These are phyloP conservation scores for Drosophila setosimentum DNA, from an alignment of 2,888 invertebrate genomes.

Conservation along the genomic window DNA sequence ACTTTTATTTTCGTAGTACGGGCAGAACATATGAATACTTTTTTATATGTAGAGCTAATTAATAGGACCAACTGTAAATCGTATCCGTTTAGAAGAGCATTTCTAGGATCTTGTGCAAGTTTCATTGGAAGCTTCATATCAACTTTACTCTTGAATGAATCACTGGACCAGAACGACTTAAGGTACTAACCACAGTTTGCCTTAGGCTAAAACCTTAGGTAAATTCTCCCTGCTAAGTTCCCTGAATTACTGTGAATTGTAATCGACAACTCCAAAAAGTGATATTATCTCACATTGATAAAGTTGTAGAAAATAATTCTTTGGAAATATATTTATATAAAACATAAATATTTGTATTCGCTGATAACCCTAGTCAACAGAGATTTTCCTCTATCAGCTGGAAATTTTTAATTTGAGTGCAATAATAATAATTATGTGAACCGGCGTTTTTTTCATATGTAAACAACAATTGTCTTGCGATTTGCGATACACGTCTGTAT, in stretches of 20 bases:
- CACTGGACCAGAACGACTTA: not conserved
- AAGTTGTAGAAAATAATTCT: not conserved
- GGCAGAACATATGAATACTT: not conserved
- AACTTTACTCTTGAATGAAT: not conserved
- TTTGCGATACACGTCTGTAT: not conserved
- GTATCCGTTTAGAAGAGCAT: not conserved
- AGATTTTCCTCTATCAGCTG: not conserved
- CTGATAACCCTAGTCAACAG: not conserved
- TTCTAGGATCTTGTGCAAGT: not conserved
- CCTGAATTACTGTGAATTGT: not conserved
- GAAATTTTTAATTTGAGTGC: not conserved
- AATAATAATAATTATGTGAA: not conserved
- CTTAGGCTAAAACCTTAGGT: not conserved
- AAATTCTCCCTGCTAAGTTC: not conserved
- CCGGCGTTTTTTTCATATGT: not conserved
- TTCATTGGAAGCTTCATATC: too few relatives aligned
- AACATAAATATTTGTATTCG: not conserved
- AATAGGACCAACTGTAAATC: not conserved
- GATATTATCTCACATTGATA: not conserved
- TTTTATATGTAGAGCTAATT: not conserved
- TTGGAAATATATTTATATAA: not conserved
- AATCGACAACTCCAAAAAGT: not conserved
- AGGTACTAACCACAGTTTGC: not conserved
- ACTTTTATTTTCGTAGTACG: not conserved
- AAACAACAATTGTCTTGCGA: not conserved